Conservation (phyloP, 2,797 vertebrate species). For the Falco rusticolus region DNA sequence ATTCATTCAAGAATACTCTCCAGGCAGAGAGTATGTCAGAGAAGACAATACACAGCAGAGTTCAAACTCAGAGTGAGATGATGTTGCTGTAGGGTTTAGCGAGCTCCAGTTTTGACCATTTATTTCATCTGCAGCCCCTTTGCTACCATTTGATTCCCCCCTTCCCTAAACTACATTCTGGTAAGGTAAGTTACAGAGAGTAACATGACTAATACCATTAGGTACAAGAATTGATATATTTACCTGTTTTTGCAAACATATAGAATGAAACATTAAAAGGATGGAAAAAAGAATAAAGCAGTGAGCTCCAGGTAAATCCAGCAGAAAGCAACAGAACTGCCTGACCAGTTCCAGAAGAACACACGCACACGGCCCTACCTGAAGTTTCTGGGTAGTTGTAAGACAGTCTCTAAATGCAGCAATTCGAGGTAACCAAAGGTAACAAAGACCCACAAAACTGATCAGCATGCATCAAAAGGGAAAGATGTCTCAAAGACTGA, state of each 20-base stretch:
- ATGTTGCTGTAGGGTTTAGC: not conserved
- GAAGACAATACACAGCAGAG: not conserved
- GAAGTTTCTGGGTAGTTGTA: not conserved
- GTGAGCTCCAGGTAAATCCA: not conserved
- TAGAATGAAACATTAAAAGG: not conserved
- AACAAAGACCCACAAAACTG: not conserved
- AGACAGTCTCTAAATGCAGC: not conserved
- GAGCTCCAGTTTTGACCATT: not conserved
- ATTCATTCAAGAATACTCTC: not conserved
- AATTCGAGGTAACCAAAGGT: not conserved
- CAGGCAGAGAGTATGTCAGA: not conserved
- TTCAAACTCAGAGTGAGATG: not conserved
- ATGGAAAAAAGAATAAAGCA: not conserved
- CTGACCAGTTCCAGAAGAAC: not conserved
- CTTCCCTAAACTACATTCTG: not conserved
- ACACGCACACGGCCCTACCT: not conserved
- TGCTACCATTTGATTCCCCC: not conserved
- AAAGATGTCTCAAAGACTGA: not conserved
- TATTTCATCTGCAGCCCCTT: not conserved
- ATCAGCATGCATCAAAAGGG: not conserved
- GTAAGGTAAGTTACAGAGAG: not conserved
- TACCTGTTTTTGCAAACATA: not conserved
- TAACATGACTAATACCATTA: rapidly evolving
- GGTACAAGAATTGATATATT: not conserved
- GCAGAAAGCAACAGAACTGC: not conserved